Conservation (phyloP, 2,113 vertebrate genomes). For the Arvicanthis niloticus region DNA sequence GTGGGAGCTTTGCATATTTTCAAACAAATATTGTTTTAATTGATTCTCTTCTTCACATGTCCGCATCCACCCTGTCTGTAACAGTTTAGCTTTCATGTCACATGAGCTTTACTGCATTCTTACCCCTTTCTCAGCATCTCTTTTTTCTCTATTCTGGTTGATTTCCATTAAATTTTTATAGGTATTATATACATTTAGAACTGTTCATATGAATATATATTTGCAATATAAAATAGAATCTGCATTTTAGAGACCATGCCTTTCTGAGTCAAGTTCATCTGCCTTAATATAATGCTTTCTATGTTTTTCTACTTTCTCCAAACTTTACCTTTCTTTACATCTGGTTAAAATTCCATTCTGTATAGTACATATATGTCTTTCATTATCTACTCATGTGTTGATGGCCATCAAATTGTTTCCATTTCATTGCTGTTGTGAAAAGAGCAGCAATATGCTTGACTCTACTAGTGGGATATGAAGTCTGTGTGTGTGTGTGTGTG, state of each 20-base stretch:
- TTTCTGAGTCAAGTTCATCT: neutral
- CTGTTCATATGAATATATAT: neutral
- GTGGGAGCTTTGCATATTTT: neutral
- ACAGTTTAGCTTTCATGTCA: neutral
- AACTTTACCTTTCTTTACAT: neutral
- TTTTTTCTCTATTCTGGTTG: neutral
- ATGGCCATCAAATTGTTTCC: neutral
- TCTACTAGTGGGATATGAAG: no score
- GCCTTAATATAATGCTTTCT: neutral
- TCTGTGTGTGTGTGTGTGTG: neutral
- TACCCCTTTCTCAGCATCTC: neutral
- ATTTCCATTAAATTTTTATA: neutral
- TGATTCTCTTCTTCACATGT: neutral
- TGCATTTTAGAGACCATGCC: neutral
- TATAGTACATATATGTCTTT: neutral
- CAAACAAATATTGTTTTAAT: neutral
- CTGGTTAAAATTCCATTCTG: neutral
- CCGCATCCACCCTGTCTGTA: neutral
- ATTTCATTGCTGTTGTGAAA: neutral
- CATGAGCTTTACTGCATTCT: neutral
- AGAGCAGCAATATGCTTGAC: neutral
- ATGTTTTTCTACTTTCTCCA: neutral
- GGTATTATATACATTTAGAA: neutral
- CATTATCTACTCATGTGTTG: neutral
- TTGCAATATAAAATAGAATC: neutral